Base-by-base conservation (phyloP, 2,888 invertebrate genomes). In the Catocala fraxini region DNA sequence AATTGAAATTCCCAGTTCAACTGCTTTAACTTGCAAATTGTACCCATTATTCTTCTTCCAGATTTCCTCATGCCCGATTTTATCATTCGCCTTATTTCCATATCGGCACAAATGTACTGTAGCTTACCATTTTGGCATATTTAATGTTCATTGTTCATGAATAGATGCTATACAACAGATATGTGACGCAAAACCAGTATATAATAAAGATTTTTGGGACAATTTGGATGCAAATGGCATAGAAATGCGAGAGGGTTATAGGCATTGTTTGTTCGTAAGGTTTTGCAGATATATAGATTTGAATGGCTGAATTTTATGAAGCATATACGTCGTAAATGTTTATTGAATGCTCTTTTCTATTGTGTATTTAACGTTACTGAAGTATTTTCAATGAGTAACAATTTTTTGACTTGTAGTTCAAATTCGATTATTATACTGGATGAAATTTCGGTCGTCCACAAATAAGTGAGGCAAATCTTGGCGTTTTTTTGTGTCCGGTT, bases 141-240 rank as follows among this genome's bases (percentile, higher is more conserved):
- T 6, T 56, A 45, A 60, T 69, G 35, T 25, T 25, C 25, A 25
- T 25, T 25, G 25, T 45, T 68, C 56, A 56, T 62, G 52, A 58
- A 64, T 58, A 58, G 48, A 52, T 59, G 45, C 45, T 47, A 59
- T 68, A 53, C 46, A 60, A 53, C 11, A 64, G 70, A 73, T 73
- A 48, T 58, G 59, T 60, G 6, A 11, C 12, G 35, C 3, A 33
- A 58, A 57, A 60, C 34, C 51, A 47, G 55, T 64, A 45, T 11
- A 51, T 69, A 53, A 57, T 70, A 63, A 68, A 68, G 39, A 59
- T 51, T 65, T 54, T 60, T 34, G 25, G 42, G 52, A 61, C 56
- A 25, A 69, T 71, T 64, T 51, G 25, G 43, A 70, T 73, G 70
- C 70, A 68, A 70, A 72, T 43, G 56, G 57, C 69, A 58, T 51